phyloP scores from a whole-genome alignment of 2,888 invertebrate species.

The Tenthredo livida region DNA sequence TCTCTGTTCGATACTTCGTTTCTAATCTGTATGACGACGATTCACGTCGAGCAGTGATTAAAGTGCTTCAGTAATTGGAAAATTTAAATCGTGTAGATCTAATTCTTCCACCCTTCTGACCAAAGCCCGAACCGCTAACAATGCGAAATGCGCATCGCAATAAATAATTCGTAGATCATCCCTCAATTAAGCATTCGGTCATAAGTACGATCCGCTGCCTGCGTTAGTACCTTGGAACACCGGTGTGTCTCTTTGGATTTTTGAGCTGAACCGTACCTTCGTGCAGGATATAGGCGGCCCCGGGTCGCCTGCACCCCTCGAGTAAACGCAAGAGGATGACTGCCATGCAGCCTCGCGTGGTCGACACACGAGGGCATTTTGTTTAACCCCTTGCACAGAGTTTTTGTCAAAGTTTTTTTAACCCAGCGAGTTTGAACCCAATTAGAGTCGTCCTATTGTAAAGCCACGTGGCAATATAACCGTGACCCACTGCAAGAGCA shows the following conservation, averaged over 20 bases:
- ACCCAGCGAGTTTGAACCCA: slow-evolving; percentile 72
- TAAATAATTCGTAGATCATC: slow-evolving; percentile 41
- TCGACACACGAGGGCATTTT: slow-evolving; percentile 53
- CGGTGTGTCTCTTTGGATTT: slow-evolving; percentile 40
- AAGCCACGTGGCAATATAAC: slow-evolving; percentile 73
- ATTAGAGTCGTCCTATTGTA: slow-evolving; percentile 77
- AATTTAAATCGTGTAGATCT: not conserved
- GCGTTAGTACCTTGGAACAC: not conserved
- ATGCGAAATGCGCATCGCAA: slow-evolving; percentile 36
- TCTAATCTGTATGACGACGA: not conserved
- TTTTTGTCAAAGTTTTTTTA: slow-evolving; percentile 71
- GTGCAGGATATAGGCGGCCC: slow-evolving; percentile 13
- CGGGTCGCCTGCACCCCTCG: slow-evolving; percentile 18
- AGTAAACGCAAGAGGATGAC: slow-evolving; percentile 48
- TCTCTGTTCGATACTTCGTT: not conserved
- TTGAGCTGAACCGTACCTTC: slow-evolving; percentile 4
- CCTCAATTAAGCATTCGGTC: slow-evolving; percentile 39
- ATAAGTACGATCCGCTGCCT: not conserved
- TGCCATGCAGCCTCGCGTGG: slow-evolving; percentile 45
- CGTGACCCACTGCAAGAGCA: slow-evolving; percentile 23
- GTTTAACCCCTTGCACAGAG: slow-evolving; percentile 64
- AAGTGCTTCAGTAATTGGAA: not conserved
- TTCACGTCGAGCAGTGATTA: not conserved
- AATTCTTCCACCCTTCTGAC: slow-evolving; percentile 6
- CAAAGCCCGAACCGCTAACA: slow-evolving; percentile 6